phyloP scores from a whole-genome alignment of 2,888 invertebrate genomes.

The Choristoneura rosaceana region DNA sequence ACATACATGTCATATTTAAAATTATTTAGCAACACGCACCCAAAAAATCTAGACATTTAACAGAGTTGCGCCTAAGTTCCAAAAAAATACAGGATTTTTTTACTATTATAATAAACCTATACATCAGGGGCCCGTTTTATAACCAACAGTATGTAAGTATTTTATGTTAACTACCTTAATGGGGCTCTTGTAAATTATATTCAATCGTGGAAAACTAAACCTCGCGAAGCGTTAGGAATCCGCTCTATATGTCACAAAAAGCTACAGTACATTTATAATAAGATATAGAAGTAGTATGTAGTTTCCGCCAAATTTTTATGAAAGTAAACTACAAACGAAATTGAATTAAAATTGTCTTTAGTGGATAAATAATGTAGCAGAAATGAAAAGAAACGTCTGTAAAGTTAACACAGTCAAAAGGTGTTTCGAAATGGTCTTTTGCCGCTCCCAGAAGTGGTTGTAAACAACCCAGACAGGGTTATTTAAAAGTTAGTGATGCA shows the following conservation, averaged over 20 bases:
- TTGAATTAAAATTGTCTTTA: too few relatives aligned
- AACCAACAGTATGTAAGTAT: neutral
- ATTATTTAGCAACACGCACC: neutral
- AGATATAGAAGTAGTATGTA: too few relatives aligned
- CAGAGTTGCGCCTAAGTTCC: neutral
- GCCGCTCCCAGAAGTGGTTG: neutral
- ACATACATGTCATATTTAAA: neutral
- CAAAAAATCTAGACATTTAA: neutral
- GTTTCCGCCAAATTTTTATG: too few relatives aligned
- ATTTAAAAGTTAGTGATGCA: neutral
- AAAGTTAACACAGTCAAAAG: neutral
- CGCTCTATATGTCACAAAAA: too few relatives aligned
- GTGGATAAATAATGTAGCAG: too few relatives aligned
- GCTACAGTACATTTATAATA: too few relatives aligned
- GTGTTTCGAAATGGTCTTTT: neutral
- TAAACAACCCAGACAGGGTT: neutral
- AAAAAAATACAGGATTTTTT: neutral
- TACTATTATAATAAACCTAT: neutral
- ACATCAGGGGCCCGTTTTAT: too few relatives aligned
- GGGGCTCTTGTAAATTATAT: too few relatives aligned
- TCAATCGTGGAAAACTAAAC: too few relatives aligned
- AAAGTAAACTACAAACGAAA: too few relatives aligned
- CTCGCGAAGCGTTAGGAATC: too few relatives aligned
- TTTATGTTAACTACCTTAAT: neutral
- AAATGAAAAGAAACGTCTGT: too few relatives aligned